Evolutionary conservation across 1,140 invertebrate genomes (phyloP), one percentile per base, ranked within the genome.

Genomic region (Drosophila funebris): DNA sequence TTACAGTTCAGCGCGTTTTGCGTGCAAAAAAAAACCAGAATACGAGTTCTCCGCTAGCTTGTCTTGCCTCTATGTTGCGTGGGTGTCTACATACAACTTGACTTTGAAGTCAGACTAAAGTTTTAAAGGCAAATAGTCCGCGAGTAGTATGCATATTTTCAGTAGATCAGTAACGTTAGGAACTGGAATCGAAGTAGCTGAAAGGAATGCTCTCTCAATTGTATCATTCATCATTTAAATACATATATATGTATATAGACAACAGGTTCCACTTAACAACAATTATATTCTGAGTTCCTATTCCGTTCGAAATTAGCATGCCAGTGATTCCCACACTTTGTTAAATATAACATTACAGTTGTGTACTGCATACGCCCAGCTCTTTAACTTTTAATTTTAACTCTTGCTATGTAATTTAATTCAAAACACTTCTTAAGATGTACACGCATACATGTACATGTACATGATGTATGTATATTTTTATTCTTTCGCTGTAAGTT

Each of bases 1-100:
- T 72, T 68, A 57, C 77, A 78, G 70, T 78, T 70, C 61, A 75
- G 66, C 43, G 58, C 46, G n/a, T 63, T 60, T 66, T 61, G 63
- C 44, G 72, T 72, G 62, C 78, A 61, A 37, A 69, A 75, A 61
- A 37, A 69, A 75, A 80, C 9, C 22, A 43, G 9, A 64, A 37
- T 37, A 22, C 8, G 5, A 13, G 22, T 61, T 31, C 36, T 36
- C 4, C 16, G 2, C 9, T 39, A 11, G 18, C n/a, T n/a, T n/a
- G n/a, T n/a, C n/a, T 33, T 22, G 50, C n/a, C 20, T 36, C 5
- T 22, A 33, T 18, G 3, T 64, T 16, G 46, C 37, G 66, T 69
- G 56, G 56, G 66, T 22, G 66, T 14, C 14, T 20, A 3, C 52
- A 53, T 20, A 3, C 52, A 53, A 52, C 46, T 31, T 43, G 44